Evolutionary conservation across 2,797 vertebrate genomes (phyloP), one percentile per base, ranked within the genome.

Genomic region (Coilia nasus): DNA sequence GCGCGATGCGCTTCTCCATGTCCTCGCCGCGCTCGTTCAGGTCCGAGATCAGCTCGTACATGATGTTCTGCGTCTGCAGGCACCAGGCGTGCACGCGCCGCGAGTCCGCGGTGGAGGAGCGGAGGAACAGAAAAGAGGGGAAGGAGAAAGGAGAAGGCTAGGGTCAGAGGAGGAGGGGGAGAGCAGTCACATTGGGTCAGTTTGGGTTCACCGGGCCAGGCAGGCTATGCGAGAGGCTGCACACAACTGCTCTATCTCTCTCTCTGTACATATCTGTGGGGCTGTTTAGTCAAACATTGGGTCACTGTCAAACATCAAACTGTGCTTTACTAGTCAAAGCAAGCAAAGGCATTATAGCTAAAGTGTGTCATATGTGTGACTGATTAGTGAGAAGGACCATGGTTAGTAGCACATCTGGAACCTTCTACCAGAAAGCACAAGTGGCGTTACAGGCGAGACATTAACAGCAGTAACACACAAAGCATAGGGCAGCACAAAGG

Each of bases 1-100:
- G 95, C 71, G 97, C 97, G 81, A 99, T 98, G 94, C 98, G 97
- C 96, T 99, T 99, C 96, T 99, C 98, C 93, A 99, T 99, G 95
- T 99, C 98, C 94, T 99, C 98, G 0, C 98, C 98, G 93, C 98
- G 95, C 94, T 99, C 98, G 83, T 99, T 99, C 93, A 99, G 93
- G 94, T 99, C 98, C 21, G 98, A 99, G 92, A 99, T 97, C 96
- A 99, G 97, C 94, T 99, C 98, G 88, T 99, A 99, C 97, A 99
- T 99, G 96, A 99, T 96, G 94, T 98, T 99, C 95, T 99, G 98
- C 90, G 98, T 99, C 98, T 99, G 95, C 46, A 84, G 83, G 67
- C 71, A 31, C 67, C 19, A 80, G 84, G 75, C 35, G 86, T 92
- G 91, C 81, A 95, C 93, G 59, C 78, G 93, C 85, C 94, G 86